Evolutionary conservation across 2,113 vertebrate species (phyloP), one percentile per base, ranked within the genome.

Genomic region (Sphyrna mokarran): DNA sequence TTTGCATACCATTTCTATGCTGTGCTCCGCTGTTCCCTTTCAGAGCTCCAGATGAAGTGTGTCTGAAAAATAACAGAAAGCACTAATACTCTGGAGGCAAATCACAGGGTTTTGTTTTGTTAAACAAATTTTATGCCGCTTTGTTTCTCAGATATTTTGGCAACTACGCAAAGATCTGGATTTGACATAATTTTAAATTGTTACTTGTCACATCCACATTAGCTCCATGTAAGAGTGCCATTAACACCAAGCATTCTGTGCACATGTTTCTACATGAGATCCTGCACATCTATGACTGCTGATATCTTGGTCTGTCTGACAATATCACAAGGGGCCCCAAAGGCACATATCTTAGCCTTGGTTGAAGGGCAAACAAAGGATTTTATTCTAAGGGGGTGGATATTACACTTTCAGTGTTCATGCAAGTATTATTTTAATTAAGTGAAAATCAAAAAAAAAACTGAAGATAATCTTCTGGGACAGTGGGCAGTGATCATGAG

Each of bases 31-130:
- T 40, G 16, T 40, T 83, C 80, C 22, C 61, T 66, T 93, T 68
- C 89, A 40, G 61, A 93, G 61, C 89, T 93, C 89, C 33, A 93
- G 61, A 93, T 93, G 61, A 40, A 93, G 89, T 93, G 89, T 93
- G 18, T 61, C 33, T 93, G 89, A 93, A n/a, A 91, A 93, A 66
- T 93, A 93, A 66, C 89, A 93, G 89, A 93, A n/a, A 93, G 61
- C 89, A 93, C 18, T 20, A 68, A 93, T 22, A 66, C 61, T 66
- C 89, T 37, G 61, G 61, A 93, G 89, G 61, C 33, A 93, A 93
- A 93, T 93, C 61, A 37, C 61, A 66, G 87, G 33, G 87, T 90
- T 90, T 54, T 66, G 89, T 93, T 93, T 90, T 37, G 18, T 43
- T 93, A 68, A 93, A 33, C 61, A 91, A 63, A 33, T 23, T 93